phyloP scores from a whole-genome alignment of 2,113 vertebrate genomes.

The Acinonyx jubatus region DNA sequence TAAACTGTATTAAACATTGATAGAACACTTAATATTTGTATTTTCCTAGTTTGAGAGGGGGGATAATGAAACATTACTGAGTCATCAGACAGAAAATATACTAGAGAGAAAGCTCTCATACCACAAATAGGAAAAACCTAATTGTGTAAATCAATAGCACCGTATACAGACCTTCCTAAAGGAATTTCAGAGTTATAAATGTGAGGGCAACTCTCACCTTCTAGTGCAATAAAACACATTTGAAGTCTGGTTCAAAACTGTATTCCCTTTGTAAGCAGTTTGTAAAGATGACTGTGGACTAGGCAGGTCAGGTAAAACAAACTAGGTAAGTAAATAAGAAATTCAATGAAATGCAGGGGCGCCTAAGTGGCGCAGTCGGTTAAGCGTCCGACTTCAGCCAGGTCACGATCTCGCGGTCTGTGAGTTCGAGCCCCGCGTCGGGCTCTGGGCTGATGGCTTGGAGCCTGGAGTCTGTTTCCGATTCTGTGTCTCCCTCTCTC shows the following conservation, averaged over 20 bases:
- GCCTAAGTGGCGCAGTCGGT: too few relatives aligned
- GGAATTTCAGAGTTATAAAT: background rate
- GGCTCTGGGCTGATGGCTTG: too few relatives aligned
- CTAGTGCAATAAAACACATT: background rate
- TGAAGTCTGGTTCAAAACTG: background rate
- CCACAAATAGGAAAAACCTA: background rate
- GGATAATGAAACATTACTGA: background rate
- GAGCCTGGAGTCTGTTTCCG: too few relatives aligned
- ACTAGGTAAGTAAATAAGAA: background rate
- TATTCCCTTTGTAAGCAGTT: background rate
- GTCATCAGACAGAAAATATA: background rate
- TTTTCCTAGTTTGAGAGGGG: background rate
- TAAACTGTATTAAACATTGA: conserved; percentile 1
- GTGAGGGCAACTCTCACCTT: background rate
- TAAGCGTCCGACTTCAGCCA: too few relatives aligned
- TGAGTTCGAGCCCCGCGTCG: too few relatives aligned
- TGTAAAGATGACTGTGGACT: background rate
- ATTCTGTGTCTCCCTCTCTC: too few relatives aligned
- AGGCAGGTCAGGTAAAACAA: background rate
- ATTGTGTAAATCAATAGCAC: background rate
- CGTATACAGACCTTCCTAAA: background rate
- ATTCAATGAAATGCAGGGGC: background rate
- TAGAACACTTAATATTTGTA: background rate
- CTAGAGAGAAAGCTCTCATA: background rate
- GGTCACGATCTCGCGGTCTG: too few relatives aligned